Base-by-base conservation (phyloP, 2,888 invertebrate genomes). In the Scelioninae gen. 1 region DNA sequence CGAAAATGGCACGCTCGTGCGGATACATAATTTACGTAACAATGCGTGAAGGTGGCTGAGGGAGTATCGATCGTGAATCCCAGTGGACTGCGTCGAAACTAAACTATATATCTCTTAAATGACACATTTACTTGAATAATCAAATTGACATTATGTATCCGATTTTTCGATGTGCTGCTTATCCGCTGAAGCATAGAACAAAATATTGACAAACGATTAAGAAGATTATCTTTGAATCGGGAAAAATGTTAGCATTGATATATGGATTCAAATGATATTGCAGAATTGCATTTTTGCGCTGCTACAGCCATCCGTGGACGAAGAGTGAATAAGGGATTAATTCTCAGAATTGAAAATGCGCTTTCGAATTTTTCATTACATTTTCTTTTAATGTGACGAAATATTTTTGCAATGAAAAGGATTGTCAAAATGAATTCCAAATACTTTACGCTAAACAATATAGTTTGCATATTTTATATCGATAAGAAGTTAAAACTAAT, bases 131-230 rank as follows among this genome's bases (percentile, higher is more conserved):
- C n/a, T 31, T 40, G 32, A 75, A 74, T 69, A 56, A 72, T 72
- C 58, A 79, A 66, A 68, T 60, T 75, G 68, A 45, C 49, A 81
- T 51, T 58, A 53, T 31, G 29, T 63, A 40, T 51, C 49, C 32
- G 56, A 55, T 38, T 75, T 82, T 58, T 16, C 40, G 29, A 65
- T 9, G 29, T 11, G 11, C 29, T n/a, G 9, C 29, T 10, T 51
- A 11, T 29, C 13, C 38, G n/a, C n/a, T 40, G 7, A 11, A 31
- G 40, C 8, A 15, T 29, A 40, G 15, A 47, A 58, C 58, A 34
- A 76, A 76, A 76, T 76, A 76, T 76, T 76, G 66, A 76, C 60
- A 76, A 76, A 76, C 76, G 66, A 76, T 76, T 76, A 76, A 65
- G 75, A 47, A 65, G 40, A 40, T 16, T 45, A 34, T 49, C 65